A percentile compares a stretch with the other conserved stretches of the same genome.
Evolutionary conservation across 2,888 invertebrate species (phyloP).

Genomic region (Hirtodrosophila confusa): DNA sequence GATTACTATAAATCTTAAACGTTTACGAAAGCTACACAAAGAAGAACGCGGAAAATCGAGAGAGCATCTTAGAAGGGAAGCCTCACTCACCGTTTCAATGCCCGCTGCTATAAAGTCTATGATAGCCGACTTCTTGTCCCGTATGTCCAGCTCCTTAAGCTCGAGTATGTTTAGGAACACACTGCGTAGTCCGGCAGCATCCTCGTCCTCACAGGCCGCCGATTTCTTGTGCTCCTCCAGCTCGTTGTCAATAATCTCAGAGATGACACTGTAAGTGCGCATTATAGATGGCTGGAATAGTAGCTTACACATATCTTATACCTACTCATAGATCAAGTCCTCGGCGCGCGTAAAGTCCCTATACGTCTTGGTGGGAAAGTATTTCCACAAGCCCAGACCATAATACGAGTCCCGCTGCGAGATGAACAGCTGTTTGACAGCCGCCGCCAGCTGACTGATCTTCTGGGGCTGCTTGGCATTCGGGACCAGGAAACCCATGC

Average conservation of each 20-base stretch:
- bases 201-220: constrained; percentile 85
- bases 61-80: too few relatives aligned
- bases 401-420: constrained; percentile 92
- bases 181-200: constrained; percentile 87
- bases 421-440: constrained; percentile 91
- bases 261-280: constrained; percentile 87
- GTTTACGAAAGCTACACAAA: too few relatives aligned
- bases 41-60: too few relatives aligned
- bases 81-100: constrained; percentile 89
- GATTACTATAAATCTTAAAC: too few relatives aligned
- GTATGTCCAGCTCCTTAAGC: constrained; percentile 89
- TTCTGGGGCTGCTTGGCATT: constrained; percentile 86
- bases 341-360: constrained; percentile 89
- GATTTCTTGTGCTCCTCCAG: constrained; percentile 85
- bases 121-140: constrained; percentile 93
- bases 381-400: constrained; percentile 91
- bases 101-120: constrained; percentile 95
- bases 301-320: constrained; percentile 37
- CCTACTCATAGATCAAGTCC: constrained; percentile 92
- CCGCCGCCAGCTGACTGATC: constrained; percentile 88
- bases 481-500: constrained; percentile 89
- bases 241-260: constrained; percentile 90
- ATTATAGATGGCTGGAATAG: constrained; percentile 25
- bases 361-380: constrained; percentile 90
- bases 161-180: constrained; percentile 91